These are phyloP conservation scores for Samia ricini DNA, from an alignment of 1,140 invertebrate species.

Conservation along the genomic window DNA sequence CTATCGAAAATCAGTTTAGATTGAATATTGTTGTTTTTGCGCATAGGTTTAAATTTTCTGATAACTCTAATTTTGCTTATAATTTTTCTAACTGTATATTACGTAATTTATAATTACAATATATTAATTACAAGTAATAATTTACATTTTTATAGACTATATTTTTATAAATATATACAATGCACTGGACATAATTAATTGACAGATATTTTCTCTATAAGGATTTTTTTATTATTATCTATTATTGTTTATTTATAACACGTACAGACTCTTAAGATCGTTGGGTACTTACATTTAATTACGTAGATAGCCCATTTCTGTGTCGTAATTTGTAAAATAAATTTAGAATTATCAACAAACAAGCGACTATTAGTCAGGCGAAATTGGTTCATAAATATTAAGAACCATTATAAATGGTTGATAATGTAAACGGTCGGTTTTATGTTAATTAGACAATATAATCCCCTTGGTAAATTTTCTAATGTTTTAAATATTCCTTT, in stretches of 20 bases:
- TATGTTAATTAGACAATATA: slow-evolving; percentile 31
- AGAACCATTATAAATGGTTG: slow-evolving; percentile 28
- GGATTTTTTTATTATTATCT: too few species aligned
- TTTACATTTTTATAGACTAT: too few species aligned
- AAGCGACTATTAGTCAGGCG: slow-evolving; percentile 30
- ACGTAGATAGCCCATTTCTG: slow-evolving; percentile 14
- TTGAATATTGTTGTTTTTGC: too few species aligned
- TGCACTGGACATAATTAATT: too few species aligned
- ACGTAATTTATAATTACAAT: too few species aligned
- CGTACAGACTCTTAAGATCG: background rate
- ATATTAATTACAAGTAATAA: too few species aligned
- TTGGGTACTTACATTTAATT: slow-evolving; percentile 13
- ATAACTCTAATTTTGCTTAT: too few species aligned
- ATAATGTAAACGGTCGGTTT: slow-evolving; percentile 30
- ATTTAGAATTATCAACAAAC: slow-evolving; percentile 37
- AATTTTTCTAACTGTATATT: too few species aligned
- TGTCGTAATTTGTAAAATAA: slow-evolving; percentile 25
- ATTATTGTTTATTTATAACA: background rate
- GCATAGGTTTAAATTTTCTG: too few species aligned
- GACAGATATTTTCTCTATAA: too few species aligned
- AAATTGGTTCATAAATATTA: slow-evolving; percentile 46
- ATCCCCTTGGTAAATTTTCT: slow-evolving; percentile 21
- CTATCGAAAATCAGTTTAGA: too few species aligned
- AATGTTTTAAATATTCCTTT: slow-evolving; percentile 12
- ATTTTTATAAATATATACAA: too few species aligned